A percentile compares a stretch with the other conserved stretches of the same genome.
phyloP scores from a whole-genome alignment of 2,113 vertebrate genomes.

The Aegotheles bennettii region DNA sequence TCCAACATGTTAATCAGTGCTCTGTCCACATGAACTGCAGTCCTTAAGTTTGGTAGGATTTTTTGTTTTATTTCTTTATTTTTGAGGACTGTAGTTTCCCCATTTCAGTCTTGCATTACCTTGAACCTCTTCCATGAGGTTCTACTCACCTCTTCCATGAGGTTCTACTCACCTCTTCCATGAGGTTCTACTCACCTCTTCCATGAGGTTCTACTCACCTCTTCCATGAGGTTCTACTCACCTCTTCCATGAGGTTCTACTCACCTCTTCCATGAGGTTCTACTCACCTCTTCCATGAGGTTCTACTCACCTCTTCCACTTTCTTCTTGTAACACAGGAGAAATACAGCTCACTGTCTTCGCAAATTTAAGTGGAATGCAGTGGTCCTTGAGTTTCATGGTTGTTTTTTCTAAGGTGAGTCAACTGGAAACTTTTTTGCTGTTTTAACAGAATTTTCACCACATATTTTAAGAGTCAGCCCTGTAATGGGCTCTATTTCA shows the following conservation, averaged over 20 bases:
- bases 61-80: background rate
- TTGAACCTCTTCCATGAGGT: rapidly evolving
- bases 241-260: too few relatives aligned
- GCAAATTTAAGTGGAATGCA: rapidly evolving
- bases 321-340: background rate
- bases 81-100: background rate
- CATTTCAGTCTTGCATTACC: background rate
- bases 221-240: too few relatives aligned
- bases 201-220: too few relatives aligned
- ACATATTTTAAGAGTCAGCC: background rate
- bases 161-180: too few relatives aligned
- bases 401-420: background rate
- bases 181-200: too few relatives aligned
- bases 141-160: too few relatives aligned
- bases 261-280: too few relatives aligned
- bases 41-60: background rate
- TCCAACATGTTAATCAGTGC: rapidly evolving
- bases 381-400: background rate
- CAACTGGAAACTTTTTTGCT: background rate
- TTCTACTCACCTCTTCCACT: too few relatives aligned
- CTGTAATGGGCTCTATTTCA: background rate
- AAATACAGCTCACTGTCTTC: rapidly evolving
- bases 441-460: background rate
- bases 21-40: background rate
- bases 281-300: too few relatives aligned